phyloP scores from a whole-genome alignment of 2,888 invertebrate genomes.

The Andrena trimmerana region DNA sequence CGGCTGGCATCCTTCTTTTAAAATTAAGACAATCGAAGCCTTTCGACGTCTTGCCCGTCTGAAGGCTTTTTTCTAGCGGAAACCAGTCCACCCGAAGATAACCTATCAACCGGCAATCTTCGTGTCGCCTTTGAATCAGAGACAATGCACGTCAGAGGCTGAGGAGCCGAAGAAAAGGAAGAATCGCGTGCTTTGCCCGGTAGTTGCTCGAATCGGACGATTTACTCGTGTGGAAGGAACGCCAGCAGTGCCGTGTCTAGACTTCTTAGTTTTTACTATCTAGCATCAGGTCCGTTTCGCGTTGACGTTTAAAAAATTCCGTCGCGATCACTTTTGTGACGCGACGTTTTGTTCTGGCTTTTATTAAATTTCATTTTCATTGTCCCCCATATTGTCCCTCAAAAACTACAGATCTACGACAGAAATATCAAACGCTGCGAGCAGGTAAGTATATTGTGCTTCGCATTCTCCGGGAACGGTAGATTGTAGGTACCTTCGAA shows the following conservation, averaged over 20 bases:
- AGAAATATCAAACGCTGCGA: not conserved
- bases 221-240: constrained; percentile 66
- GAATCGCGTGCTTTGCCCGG: constrained; percentile 62
- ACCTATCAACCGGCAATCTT: constrained; percentile 70
- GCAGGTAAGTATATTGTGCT: not conserved
- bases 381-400: not conserved
- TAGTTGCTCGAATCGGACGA: constrained; percentile 60
- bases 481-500: not conserved
- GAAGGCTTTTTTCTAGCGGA: constrained; percentile 57
- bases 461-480: not conserved
- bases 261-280: constrained; percentile 46
- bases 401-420: not conserved
- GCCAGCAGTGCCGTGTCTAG: constrained; percentile 43
- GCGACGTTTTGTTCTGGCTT: not conserved
- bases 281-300: constrained; percentile 2
- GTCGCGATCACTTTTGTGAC: not conserved
- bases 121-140: constrained; percentile 71
- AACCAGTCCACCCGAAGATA: constrained; percentile 64
- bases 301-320: constrained; percentile 12
- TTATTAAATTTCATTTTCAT: constrained; percentile 3
- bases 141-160: constrained; percentile 70
- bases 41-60: constrained; percentile 51
- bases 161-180: constrained; percentile 62
- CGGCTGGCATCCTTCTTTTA: constrained; percentile 42
- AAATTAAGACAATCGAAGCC: constrained; percentile 62